Base-by-base conservation (phyloP, 2,113 vertebrate genomes). In the Microcebus murinus region DNA sequence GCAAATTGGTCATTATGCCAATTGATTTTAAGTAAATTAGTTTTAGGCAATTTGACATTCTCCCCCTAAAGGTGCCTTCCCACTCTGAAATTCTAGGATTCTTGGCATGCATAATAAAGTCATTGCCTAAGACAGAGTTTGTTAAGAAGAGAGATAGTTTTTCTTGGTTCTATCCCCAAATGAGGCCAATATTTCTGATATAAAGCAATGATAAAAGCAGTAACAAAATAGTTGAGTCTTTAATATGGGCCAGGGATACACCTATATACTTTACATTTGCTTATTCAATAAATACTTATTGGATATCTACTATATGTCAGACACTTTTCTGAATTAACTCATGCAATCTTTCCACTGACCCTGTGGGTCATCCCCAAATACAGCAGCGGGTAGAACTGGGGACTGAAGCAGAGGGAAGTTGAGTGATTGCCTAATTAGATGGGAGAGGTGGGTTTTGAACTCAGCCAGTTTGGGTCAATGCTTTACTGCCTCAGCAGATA, bases 351-450 rank as follows among this genome's bases (percentile, higher is more conserved):
- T 45, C 42, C 34, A 25, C 29, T 63, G 34, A 92, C 27, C 13
- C 21, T n/a, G 31, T 71, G 6, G 31, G 11, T 68, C 13, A 68
- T 74, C 45, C 36, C 6, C 39, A 71, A 70, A 63, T 83, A 57
- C 25, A 80, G 9, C 13, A 70, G 80, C 18, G 4, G 21, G 4
- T 55, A 14, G 45, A 25, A 4, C 17, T 87, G 21, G 73, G 15
- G 90, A 61, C 34, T 34, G 12, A 87, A 90, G 52, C n/a, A 63
- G 55, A 82, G 74, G 87, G 25, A 96, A 92, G 45, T n/a, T 95
- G 96, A 92, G 7, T 90, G 87, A 90, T 68, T 85, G 52, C 31
- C 88, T 68, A 94, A 96, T 93, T 95, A 96, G 52, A 10, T 83
- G 18, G 23, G 36, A 27, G 81, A 86, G 29, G 67, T 94, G 14